phyloP scores from a whole-genome alignment of 2,797 vertebrate species.

The Enteromius mattozi region DNA sequence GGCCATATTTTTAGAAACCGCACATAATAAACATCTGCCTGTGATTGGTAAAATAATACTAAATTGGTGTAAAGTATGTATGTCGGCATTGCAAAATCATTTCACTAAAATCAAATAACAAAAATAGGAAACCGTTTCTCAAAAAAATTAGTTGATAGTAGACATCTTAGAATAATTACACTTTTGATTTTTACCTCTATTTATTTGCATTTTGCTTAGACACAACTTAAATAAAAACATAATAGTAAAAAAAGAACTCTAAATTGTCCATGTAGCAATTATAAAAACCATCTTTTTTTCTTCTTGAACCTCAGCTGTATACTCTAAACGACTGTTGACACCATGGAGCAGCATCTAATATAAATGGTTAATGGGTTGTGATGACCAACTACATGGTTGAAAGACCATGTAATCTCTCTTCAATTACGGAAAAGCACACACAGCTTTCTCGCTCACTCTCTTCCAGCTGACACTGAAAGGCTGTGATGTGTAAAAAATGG shows the following conservation, averaged over 20 bases:
- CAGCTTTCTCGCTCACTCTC: constrained; percentile 67
- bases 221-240: constrained; percentile 7
- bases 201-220: background rate
- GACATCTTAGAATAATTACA: constrained; percentile 5
- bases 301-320: constrained; percentile 72
- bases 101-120: background rate
- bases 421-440: constrained; percentile 93
- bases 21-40: background rate
- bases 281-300: constrained; percentile 35
- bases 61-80: background rate
- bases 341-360: constrained; percentile 91
- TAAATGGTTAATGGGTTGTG: constrained; percentile 91
- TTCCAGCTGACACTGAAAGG: constrained; percentile 84
- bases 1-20: background rate
- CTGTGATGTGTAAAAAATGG: constrained; percentile 90
- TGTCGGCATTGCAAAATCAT: background rate
- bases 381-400: constrained; percentile 93
- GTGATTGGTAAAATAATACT: background rate
- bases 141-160: too few relatives aligned
- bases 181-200: background rate
- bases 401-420: constrained; percentile 93
- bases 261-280: constrained; percentile 35
- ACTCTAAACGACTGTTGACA: constrained; percentile 93
- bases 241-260: constrained; percentile 35
- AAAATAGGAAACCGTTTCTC: background rate